Evolutionary conservation across 2,113 vertebrate species (phyloP).

Genomic region (Isurus oxyrinchus): DNA sequence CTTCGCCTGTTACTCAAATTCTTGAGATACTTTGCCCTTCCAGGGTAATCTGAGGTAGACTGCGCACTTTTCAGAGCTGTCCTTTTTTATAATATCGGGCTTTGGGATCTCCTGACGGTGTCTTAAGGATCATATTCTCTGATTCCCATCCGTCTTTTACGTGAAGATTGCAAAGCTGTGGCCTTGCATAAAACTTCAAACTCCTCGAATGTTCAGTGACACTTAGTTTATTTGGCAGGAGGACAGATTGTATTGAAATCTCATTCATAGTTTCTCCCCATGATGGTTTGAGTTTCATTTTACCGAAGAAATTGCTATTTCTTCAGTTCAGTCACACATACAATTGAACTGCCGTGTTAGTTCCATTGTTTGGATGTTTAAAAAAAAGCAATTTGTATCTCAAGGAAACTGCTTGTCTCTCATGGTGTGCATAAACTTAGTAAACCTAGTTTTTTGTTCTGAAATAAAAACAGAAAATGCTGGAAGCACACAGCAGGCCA

Average conservation of each 20-base stretch:
- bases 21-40: too few species aligned
- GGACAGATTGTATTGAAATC: conserved; percentile 20
- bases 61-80: not conserved
- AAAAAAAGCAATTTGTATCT: not conserved
- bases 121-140: not conserved
- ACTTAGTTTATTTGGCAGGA: conserved; percentile 13
- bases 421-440: not conserved
- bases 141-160: not conserved
- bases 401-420: not conserved
- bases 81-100: not conserved
- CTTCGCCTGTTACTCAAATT: too few species aligned
- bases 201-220: not conserved
- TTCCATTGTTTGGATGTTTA: conserved; percentile 12
- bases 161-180: too few species aligned
- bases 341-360: not conserved
- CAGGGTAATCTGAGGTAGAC: too few species aligned
- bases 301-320: conserved; percentile 22
- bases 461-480: not conserved
- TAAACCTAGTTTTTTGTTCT: not conserved
- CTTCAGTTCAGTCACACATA: conserved; percentile 5
- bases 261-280: not conserved
- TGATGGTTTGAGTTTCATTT: not conserved
- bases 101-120: not conserved
- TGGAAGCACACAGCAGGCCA: not conserved
- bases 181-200: conserved; percentile 13